These are phyloP conservation scores for Aythya baeri DNA, from an alignment of 2,113 vertebrate species.

Conservation along the genomic window DNA sequence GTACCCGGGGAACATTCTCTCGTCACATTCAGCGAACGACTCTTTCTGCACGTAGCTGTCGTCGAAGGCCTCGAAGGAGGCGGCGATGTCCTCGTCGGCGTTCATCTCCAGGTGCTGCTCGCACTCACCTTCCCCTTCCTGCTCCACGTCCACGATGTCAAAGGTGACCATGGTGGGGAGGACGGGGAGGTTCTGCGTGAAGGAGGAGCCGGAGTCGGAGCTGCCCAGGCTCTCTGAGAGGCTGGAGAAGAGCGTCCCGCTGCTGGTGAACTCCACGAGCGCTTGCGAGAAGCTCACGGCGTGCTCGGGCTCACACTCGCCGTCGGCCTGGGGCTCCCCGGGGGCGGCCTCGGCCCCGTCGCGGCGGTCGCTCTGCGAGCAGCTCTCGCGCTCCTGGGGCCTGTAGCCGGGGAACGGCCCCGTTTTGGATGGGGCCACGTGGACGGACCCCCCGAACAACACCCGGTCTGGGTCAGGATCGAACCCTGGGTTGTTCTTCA, in stretches of 20 bases:
- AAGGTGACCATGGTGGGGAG: conserved; percentile 96
- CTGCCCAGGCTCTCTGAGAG: conserved; percentile 82
- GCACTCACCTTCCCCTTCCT: conserved; percentile 94
- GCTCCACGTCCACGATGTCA: conserved; percentile 93
- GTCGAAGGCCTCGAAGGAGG: conserved; percentile 89
- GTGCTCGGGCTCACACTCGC: conserved; percentile 79
- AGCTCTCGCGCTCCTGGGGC: accelerated
- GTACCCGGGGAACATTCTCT: conserved; percentile 82
- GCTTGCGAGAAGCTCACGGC: conserved; percentile 94
- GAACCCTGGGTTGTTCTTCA: conserved; percentile 49
- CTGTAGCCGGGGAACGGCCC: conserved; percentile 60
- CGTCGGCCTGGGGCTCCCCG: not conserved
- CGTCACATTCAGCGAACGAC: conserved; percentile 86
- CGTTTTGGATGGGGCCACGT: not conserved
- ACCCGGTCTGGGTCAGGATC: conserved; percentile 57
- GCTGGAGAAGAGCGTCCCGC: conserved; percentile 84
- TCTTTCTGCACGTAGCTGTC: conserved; percentile 89
- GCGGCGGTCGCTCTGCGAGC: not conserved
- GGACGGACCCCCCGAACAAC: conserved; percentile 57
- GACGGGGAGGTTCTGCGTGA: conserved; percentile 88
- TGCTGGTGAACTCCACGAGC: conserved; percentile 90
- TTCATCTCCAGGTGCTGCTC: conserved; percentile 89
- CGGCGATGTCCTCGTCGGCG: conserved; percentile 84
- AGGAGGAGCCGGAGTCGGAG: conserved; percentile 83
- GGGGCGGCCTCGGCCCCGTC: not conserved